Evolutionary conservation across 2,113 vertebrate species (phyloP).

Genomic region (Ammospiza caudacuta): DNA sequence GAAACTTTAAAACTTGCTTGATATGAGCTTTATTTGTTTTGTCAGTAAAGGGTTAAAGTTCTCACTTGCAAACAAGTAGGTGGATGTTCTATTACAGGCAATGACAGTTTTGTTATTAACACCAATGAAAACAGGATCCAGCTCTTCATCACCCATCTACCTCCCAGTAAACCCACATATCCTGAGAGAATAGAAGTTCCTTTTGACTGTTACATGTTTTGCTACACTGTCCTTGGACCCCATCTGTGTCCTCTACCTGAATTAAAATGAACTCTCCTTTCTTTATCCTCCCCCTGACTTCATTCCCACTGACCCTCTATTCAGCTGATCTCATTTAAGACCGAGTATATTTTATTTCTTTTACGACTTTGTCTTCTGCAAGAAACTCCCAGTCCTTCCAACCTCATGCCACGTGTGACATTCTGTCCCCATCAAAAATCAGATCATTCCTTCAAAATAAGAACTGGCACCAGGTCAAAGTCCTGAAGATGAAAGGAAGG

Average conservation of each 20-base stretch:
- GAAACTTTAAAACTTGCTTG: neutral
- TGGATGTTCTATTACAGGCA: constrained; percentile 38
- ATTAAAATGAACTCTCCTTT: constrained; percentile 39
- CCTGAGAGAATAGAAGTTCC: neutral
- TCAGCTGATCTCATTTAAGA: constrained; percentile 57
- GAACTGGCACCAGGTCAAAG: constrained; percentile 66
- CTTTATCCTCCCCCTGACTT: constrained; percentile 19
- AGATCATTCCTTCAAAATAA: constrained; percentile 67
- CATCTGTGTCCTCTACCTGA: constrained; percentile 2
- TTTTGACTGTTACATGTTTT: constrained; percentile 30
- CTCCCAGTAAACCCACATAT: neutral
- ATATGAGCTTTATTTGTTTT: neutral
- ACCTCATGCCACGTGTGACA: constrained; percentile 48
- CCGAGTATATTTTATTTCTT: constrained; percentile 68
- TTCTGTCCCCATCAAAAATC: constrained; percentile 65
- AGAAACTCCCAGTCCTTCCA: constrained; percentile 52
- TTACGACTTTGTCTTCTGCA: constrained; percentile 51
- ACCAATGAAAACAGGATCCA: constrained; percentile 40
- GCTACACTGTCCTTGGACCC: constrained; percentile 29
- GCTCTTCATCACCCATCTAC: constrained; percentile 28
- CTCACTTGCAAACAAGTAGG: constrained; percentile 2
- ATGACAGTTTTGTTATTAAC: constrained; percentile 52
- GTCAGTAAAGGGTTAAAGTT: constrained; percentile 20
- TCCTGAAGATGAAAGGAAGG: constrained; percentile 79
- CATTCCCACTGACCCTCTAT: constrained; percentile 52